Evolutionary conservation across 1,140 invertebrate species (phyloP), one percentile per base, ranked within the genome.

Genomic region (Neodiprion fabricii): DNA sequence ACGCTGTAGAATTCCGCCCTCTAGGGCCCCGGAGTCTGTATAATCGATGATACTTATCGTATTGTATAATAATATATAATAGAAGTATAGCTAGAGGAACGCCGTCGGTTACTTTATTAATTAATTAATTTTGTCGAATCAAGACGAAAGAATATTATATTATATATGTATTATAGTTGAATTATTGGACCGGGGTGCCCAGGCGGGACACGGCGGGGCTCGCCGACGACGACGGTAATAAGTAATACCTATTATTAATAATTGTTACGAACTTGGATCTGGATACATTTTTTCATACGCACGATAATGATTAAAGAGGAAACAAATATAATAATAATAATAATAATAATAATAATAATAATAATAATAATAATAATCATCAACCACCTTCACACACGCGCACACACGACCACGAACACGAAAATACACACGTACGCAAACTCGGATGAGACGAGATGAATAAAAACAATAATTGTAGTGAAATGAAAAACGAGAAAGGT

Each of bases 221-320:
- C 75, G 70, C 75, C 75, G 75, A 72, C 74, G 53, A 61, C 53
- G 53, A 61, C 53, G 53, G n/a, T 61, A 61, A 61, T 61, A 4
- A 61, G 5, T 71, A 73, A 74, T 81, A 71, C 48, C 48, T 17
- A 75, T 82, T 72, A 73, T 69, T 74, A 80, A 80, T 81, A 69
- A 71, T 83, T 84, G 77, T 82, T 83, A 73, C 9, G 67, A 77
- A 73, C 67, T 69, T 69, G 67, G 67, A 77, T 75, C 65, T 50
- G 69, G 70, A 72, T 68, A 71, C 73, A 76, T 48, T 17, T 49
- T 40, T 17, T 40, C 48, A 48, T 71, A 71, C 70, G 48, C 70
- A 50, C 70, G 28, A 70, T 28, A 14, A 65, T 65, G 4, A 65
- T 17, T 65, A 65, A 14, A 65, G 12, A 14, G 12, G 61, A 65